A percentile compares a stretch with the other conserved stretches of the same genome.
Evolutionary conservation across 1,140 invertebrate species (phyloP).

Genomic region (Macrobrachium rosenbergii): DNA sequence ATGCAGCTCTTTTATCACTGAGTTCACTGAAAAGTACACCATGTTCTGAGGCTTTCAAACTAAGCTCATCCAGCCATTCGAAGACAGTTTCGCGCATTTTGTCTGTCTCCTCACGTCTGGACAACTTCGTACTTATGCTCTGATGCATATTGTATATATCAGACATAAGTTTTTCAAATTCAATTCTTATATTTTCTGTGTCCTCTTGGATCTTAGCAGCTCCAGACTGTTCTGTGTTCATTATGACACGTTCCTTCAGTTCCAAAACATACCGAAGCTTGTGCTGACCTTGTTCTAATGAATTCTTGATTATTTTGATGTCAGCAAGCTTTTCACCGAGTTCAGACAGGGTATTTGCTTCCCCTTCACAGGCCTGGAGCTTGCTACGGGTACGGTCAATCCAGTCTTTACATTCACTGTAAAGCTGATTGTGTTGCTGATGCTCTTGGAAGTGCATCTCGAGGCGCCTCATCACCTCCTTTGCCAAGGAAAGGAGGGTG

Average conservation of each 20-base stretch:
- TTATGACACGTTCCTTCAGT: slow-evolving; percentile 90
- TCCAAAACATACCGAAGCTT: slow-evolving; percentile 88
- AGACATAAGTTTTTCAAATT: slow-evolving; percentile 86
- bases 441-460: slow-evolving; percentile 88
- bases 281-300: slow-evolving; percentile 91
- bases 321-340: slow-evolving; percentile 86
- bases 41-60: slow-evolving; percentile 81
- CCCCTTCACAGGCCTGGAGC: slow-evolving; percentile 76
- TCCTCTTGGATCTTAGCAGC: slow-evolving; percentile 90
- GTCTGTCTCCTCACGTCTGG: slow-evolving; percentile 72
- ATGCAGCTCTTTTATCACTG: slow-evolving; percentile 87
- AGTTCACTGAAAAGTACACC: slow-evolving; percentile 82
- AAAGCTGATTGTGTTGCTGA: slow-evolving; percentile 79
- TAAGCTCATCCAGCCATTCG: slow-evolving; percentile 89
- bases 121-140: slow-evolving; percentile 56
- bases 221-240: slow-evolving; percentile 90
- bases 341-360: slow-evolving; percentile 83
- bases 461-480: slow-evolving; percentile 91
- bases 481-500: slow-evolving; percentile 88
- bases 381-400: slow-evolving; percentile 89
- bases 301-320: slow-evolving; percentile 86
- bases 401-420: slow-evolving; percentile 93
- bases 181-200: slow-evolving; percentile 86
- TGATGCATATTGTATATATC: slow-evolving; percentile 75
- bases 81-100: slow-evolving; percentile 75